Evolutionary conservation across 92 coral and sea anemone genomes (phyloP).

Genomic region (Siderastrea siderea): DNA sequence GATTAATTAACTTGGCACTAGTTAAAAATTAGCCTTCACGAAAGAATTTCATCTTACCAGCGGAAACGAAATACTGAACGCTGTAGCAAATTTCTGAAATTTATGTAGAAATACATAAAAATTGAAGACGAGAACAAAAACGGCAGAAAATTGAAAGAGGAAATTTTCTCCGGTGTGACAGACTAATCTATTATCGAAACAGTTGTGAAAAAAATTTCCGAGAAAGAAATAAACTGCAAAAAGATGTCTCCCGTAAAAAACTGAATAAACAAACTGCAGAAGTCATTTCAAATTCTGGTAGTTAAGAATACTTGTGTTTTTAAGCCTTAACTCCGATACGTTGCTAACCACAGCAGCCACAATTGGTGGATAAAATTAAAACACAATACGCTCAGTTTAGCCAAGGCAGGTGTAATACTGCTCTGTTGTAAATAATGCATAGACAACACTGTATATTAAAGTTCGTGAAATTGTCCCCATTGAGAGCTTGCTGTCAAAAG

Average conservation of each 20-base stretch:
- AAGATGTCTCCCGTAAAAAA: background rate
- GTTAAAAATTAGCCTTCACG: constrained; percentile 20
- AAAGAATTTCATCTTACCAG: background rate
- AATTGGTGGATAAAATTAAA: constrained; percentile 31
- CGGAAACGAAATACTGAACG: background rate
- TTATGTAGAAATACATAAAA: background rate
- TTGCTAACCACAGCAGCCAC: constrained; percentile 15
- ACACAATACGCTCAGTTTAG: constrained; percentile 5
- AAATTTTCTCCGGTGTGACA: background rate
- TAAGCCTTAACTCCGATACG: background rate
- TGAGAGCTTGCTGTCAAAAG: background rate
- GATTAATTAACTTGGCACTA: background rate
- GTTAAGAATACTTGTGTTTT: constrained; percentile 20
- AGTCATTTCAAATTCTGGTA: constrained; percentile 47
- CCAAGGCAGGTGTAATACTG: background rate
- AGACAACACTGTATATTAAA: background rate
- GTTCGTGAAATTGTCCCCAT: background rate
- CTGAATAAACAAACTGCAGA: constrained; percentile 8
- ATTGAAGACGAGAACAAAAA: background rate
- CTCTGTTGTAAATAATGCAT: constrained; percentile 31
- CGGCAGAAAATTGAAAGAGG: background rate
- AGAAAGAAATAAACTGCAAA: background rate
- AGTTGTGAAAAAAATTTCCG: background rate
- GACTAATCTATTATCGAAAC: background rate
- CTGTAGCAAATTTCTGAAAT: background rate